These are phyloP conservation scores for Platyrinchus mystaceus DNA, from an alignment of 2,797 vertebrate genomes.

Conservation along the genomic window DNA sequence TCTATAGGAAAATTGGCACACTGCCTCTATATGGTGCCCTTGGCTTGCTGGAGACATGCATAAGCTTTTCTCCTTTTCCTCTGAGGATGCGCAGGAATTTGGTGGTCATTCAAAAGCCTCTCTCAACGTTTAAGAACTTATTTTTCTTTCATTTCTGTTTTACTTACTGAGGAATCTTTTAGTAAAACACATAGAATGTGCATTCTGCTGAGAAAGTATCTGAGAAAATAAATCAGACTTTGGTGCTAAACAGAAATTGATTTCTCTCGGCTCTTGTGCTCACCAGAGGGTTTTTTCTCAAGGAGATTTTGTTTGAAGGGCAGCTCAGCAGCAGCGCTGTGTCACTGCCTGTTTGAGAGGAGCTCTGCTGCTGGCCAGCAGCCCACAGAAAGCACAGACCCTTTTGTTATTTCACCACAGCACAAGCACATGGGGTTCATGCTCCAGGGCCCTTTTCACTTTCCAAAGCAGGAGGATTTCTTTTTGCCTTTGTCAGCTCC, in stretches of 20 bases:
- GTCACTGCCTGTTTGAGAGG: background rate
- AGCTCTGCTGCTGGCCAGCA: background rate
- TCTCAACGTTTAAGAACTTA: background rate
- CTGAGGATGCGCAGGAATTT: background rate
- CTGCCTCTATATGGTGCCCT: background rate
- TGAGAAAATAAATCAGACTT: background rate
- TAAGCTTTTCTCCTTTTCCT: background rate
- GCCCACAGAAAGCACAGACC: background rate
- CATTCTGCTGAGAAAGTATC: background rate
- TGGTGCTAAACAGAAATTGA: background rate
- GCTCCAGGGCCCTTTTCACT: background rate
- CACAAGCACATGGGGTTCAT: background rate
- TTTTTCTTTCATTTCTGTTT: background rate
- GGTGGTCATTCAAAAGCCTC: background rate
- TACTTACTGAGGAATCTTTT: background rate
- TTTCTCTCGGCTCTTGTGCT: background rate
- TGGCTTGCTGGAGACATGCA: accelerated
- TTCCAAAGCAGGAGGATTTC: background rate
- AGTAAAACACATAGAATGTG: background rate
- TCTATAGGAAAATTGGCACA: background rate
- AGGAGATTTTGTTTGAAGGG: background rate
- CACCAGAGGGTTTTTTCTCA: background rate
- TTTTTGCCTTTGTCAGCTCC: background rate
- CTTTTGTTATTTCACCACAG: background rate
- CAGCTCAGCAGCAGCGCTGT: background rate